Percentiles rank a stretch among this genome's conserved stretches.
Evolutionary conservation across 2,113 vertebrate species (phyloP).

Genomic region (Echinops telfairi): DNA sequence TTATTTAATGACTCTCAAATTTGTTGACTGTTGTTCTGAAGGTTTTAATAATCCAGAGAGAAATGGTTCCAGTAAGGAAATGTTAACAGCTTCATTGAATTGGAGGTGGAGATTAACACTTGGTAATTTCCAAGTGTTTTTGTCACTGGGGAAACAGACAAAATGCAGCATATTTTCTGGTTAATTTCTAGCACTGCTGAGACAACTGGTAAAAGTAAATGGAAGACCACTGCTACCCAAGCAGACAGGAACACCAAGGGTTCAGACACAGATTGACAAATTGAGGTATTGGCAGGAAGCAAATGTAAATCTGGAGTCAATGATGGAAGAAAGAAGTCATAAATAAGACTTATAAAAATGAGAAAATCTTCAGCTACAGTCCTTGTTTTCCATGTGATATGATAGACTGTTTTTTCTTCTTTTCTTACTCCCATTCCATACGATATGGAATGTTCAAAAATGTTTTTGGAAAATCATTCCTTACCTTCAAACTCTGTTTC

Average conservation of each 20-base stretch:
- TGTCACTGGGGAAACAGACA: neutral
- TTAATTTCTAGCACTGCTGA: neutral
- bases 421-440: neutral
- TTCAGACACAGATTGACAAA: neutral
- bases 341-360: neutral
- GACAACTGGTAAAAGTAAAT: neutral
- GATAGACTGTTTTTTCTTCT: constrained; percentile 7
- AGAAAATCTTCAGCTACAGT: neutral
- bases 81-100: neutral
- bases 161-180: neutral
- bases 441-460: too few species aligned
- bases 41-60: neutral
- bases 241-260: neutral
- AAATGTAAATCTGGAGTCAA: neutral
- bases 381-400: neutral
- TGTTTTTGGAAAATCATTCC: too few species aligned
- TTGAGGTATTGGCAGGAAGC: neutral
- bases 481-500: too few species aligned
- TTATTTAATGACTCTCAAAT: neutral
- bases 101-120: neutral
- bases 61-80: neutral
- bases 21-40: neutral
- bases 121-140: neutral
- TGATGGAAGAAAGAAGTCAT: neutral
- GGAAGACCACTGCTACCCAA: neutral